Percentiles rank a stretch among this genome's conserved stretches.
phyloP scores from a whole-genome alignment of 2,113 vertebrate species.

The Ariopsis seemanni region DNA sequence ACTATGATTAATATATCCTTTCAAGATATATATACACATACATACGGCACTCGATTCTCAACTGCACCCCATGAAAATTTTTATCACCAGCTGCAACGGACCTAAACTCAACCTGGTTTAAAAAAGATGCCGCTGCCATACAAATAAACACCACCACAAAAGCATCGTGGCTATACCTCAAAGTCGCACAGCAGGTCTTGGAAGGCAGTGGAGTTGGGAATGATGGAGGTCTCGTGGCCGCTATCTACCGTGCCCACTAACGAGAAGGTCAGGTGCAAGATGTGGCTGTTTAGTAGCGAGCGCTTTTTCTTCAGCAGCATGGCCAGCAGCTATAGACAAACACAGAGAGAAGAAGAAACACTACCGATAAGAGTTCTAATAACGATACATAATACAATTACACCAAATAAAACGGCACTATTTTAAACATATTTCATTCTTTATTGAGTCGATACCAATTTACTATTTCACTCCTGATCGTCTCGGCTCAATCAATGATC shows the following conservation, averaged over 20 bases:
- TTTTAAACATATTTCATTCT: not conserved
- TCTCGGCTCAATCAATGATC: not conserved
- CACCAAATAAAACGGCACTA: not conserved
- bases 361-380: not conserved
- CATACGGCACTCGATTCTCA: too few relatives aligned
- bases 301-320: conserved; percentile 98
- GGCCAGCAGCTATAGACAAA: conserved; percentile 81
- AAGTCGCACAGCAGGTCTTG: conserved; percentile 98
- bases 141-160: not conserved
- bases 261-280: conserved; percentile 97
- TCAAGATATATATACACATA: too few relatives aligned
- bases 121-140: too few relatives aligned
- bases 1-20: too few relatives aligned
- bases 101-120: not conserved
- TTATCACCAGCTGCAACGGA: too few relatives aligned
- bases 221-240: conserved; percentile 96
- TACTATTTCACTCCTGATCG: not conserved
- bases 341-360: not conserved
- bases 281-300: conserved; percentile 94
- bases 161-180: conserved; percentile 76
- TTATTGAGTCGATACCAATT: not conserved
- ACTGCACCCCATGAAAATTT: too few relatives aligned
- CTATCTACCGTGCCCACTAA: conserved; percentile 97
- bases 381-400: not conserved
- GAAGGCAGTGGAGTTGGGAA: conserved; percentile 96